Conservation (phyloP, 2,113 vertebrate species). For the Brevimyrus niger region DNA sequence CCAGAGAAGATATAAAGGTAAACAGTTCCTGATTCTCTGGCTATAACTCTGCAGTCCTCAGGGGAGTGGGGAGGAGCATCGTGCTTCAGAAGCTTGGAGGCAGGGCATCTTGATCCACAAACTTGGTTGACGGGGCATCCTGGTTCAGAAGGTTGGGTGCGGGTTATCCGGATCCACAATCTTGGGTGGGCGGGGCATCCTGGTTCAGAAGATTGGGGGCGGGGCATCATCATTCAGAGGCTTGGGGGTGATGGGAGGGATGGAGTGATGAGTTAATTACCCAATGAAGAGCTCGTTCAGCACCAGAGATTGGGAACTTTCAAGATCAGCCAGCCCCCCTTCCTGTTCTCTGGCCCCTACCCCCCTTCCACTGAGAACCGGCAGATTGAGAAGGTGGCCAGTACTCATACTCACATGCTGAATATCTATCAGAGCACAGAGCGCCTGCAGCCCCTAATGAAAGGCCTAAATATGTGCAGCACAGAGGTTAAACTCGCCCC, state of each 20-base stretch:
- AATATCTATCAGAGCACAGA: neutral
- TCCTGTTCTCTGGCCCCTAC: neutral
- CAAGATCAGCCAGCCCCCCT: neutral
- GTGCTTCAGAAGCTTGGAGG: neutral
- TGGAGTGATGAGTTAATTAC: neutral
- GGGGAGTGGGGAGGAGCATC: neutral
- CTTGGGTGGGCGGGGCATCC: neutral
- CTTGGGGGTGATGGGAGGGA: neutral
- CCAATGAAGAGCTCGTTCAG: neutral
- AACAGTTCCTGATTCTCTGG: conserved; percentile 20
- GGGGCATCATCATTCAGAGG: neutral
- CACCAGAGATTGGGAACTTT: neutral
- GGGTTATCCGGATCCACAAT: too few relatives aligned
- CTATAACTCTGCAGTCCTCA: conserved; percentile 12
- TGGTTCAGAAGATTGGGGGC: neutral
- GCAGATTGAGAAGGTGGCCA: neutral
- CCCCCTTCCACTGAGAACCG: neutral
- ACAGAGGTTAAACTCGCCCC: neutral
- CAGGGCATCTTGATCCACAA: neutral
- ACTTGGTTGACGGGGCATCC: neutral
- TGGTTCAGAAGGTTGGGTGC: neutral
- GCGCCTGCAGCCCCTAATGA: neutral
- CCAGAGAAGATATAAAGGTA: conserved; percentile 14
- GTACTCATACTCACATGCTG: neutral
- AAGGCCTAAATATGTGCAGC: neutral